Percentiles rank a stretch among this genome's conserved stretches.
Conservation (phyloP, 2,888 invertebrate genomes). For the Flexamia atlantica region DNA sequence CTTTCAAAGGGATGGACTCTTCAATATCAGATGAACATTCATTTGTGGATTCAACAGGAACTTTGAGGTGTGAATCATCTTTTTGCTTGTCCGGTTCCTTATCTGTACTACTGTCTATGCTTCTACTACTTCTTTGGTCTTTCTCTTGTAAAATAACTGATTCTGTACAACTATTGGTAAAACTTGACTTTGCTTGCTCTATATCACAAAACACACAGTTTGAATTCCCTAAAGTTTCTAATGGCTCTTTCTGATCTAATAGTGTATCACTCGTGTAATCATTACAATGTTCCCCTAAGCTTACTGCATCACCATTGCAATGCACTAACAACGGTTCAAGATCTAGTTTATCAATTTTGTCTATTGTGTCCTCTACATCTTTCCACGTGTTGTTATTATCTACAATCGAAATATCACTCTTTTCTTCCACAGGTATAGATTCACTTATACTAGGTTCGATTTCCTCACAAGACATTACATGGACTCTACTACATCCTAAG, state of each 20-base stretch:
- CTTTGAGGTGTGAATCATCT: not conserved
- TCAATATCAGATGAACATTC: slow-evolving; percentile 7
- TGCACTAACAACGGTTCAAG: not conserved
- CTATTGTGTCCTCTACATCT: not conserved
- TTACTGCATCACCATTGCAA: slow-evolving; percentile 15
- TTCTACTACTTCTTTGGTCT: slow-evolving; percentile 1
- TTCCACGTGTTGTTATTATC: not conserved
- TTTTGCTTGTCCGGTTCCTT: slow-evolving; percentile 28
- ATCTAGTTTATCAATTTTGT: not conserved
- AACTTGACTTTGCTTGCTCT: slow-evolving; percentile 30
- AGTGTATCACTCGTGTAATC: not conserved
- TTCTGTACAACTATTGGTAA: slow-evolving; percentile 9
- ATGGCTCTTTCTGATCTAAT: not conserved
- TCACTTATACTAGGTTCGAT: not conserved
- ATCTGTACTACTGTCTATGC: slow-evolving; percentile 1
- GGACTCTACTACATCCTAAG: slow-evolving; percentile 33
- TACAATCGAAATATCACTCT: not conserved
- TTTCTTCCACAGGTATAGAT: not conserved
- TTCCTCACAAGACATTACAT: slow-evolving; percentile 3
- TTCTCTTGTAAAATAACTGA: not conserved
- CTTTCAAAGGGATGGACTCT: not conserved
- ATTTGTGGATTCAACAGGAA: not conserved
- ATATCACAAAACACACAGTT: slow-evolving; percentile 53
- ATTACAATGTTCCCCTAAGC: not conserved
- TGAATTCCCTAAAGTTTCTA: not conserved